These are phyloP conservation scores for Solen grandis DNA, from an alignment of 1,140 invertebrate genomes.

Conservation along the genomic window DNA sequence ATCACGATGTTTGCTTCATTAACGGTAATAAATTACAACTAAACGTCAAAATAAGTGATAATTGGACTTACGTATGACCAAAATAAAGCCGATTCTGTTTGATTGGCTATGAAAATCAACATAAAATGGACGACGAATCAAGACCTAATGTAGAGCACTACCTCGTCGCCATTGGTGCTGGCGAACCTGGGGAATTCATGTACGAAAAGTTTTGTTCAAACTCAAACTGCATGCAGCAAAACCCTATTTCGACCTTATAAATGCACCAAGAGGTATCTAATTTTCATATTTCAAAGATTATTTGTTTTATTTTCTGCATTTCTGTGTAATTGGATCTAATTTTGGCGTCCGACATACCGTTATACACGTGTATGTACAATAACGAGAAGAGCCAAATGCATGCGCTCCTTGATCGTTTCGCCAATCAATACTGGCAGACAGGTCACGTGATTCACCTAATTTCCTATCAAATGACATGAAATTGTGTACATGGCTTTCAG, in stretches of 20 bases:
- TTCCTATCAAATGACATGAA: conserved; percentile 61
- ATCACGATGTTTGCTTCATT: too few species aligned
- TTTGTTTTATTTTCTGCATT: too few species aligned
- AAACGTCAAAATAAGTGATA: too few species aligned
- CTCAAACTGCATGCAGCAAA: too few species aligned
- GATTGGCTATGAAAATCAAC: conserved; percentile 81
- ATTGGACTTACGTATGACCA: conserved; percentile 91
- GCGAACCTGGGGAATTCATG: neutral
- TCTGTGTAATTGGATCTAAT: too few species aligned
- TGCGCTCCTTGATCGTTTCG: conserved; percentile 20
- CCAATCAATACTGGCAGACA: conserved; percentile 51
- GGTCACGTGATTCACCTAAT: conserved; percentile 50
- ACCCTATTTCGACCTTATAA: too few species aligned
- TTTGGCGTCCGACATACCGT: too few species aligned
- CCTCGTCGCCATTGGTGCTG: conserved; percentile 79
- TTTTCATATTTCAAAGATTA: too few species aligned
- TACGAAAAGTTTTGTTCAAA: neutral
- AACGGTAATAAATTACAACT: too few species aligned
- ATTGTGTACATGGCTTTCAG: conserved; percentile 37
- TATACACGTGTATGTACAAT: neutral
- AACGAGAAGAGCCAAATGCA: conserved; percentile 24
- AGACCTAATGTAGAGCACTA: conserved; percentile 71
- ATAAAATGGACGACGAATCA: conserved; percentile 82
- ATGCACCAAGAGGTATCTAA: too few species aligned
- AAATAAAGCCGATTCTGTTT: conserved; percentile 79